Conservation (phyloP, 2,797 vertebrate species). For the Dendrocincla tyrannina region DNA sequence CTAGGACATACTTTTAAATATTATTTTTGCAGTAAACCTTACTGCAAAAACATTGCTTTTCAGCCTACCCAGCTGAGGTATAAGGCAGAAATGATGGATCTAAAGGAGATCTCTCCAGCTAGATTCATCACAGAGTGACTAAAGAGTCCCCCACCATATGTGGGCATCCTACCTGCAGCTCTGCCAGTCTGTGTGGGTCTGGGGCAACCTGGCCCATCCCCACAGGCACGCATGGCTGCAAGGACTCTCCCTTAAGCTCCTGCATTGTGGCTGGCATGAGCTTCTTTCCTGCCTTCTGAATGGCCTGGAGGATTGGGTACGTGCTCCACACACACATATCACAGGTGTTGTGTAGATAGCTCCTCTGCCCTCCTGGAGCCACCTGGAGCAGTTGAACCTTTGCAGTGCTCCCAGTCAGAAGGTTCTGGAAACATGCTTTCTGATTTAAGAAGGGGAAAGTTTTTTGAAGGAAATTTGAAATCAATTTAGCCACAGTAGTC, state of each 20-base stretch:
- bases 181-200: background rate
- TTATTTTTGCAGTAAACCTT: background rate
- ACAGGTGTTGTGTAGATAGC: background rate
- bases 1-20: background rate
- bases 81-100: background rate
- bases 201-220: background rate
- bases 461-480: background rate
- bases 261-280: background rate
- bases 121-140: background rate
- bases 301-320: background rate
- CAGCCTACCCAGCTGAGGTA: background rate
- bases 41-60: background rate
- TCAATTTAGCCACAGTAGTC: background rate
- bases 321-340: background rate
- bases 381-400: background rate
- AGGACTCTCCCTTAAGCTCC: background rate
- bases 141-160: background rate
- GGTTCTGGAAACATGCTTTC: background rate
- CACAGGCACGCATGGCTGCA: rapidly evolving
- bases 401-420: background rate
- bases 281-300: background rate
- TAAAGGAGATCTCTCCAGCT: background rate
- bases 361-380: background rate
- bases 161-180: background rate
- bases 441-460: background rate